A percentile compares a stretch with the other conserved stretches of the same genome.
These are phyloP conservation scores for Brevipalpus yothersi DNA, from an alignment of 1,140 invertebrate species.

Conservation along the genomic window DNA sequence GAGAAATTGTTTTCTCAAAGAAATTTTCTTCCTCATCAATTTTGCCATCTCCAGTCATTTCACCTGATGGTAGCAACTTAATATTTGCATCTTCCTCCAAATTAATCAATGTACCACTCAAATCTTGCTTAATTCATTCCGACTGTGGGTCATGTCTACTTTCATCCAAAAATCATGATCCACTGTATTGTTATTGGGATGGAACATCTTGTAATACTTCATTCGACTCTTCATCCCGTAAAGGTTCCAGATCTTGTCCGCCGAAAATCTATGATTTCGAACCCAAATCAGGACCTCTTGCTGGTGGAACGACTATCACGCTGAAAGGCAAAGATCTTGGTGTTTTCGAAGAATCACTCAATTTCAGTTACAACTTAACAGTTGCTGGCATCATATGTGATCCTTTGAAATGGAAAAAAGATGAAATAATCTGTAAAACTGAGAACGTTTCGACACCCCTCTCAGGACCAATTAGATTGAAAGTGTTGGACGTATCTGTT, in stretches of 20 bases:
- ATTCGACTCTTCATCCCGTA: no score
- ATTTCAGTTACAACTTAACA: slow-evolving; percentile 1
- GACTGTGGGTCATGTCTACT: slow-evolving; percentile 17
- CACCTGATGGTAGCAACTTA: background rate
- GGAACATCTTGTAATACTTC: slow-evolving; percentile 12
- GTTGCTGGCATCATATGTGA: slow-evolving; percentile 9
- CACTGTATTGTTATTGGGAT: slow-evolving; percentile 20
- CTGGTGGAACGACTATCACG: slow-evolving; percentile 18
- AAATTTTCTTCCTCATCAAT: background rate
- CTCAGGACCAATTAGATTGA: background rate
- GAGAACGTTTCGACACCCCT: background rate
- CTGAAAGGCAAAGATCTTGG: slow-evolving; percentile 20
- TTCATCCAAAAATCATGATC: slow-evolving; percentile 13
- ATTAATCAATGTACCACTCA: slow-evolving; percentile 16
- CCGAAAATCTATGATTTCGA: slow-evolving; percentile 17
- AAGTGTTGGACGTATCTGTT: background rate
- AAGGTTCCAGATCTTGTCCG: slow-evolving; percentile 2
- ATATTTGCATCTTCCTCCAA: background rate
- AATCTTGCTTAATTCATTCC: slow-evolving; percentile 16
- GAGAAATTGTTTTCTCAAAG: background rate
- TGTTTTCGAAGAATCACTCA: background rate
- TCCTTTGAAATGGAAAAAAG: background rate
- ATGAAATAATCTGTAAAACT: background rate
- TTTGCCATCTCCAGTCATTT: background rate
- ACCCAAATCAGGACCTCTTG: slow-evolving; percentile 17